A percentile compares a stretch with the other conserved stretches of the same genome.
Evolutionary conservation across 1,140 invertebrate genomes (phyloP).

Genomic region (Holotrichia oblita): DNA sequence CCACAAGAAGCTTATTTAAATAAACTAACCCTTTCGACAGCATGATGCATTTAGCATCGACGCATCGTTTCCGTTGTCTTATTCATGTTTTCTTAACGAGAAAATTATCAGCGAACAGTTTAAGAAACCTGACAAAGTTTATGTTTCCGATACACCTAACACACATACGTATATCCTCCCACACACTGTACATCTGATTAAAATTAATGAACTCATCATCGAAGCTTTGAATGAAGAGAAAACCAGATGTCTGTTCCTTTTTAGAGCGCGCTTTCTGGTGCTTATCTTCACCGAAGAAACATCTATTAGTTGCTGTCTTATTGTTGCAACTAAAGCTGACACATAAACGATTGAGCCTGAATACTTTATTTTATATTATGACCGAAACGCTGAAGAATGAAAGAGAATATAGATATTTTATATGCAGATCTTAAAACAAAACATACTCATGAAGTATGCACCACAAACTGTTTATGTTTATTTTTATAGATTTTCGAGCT

Average conservation of each 20-base stretch:
- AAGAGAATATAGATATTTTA: not conserved
- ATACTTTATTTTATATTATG: not conserved
- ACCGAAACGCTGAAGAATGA: not conserved
- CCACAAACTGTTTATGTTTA: not conserved
- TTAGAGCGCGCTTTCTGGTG: not conserved
- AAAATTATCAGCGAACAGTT: not conserved
- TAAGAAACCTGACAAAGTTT: constrained; percentile 11
- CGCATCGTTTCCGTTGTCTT: not conserved
- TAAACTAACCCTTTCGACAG: not conserved
- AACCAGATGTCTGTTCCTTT: not conserved
- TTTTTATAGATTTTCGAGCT: not conserved
- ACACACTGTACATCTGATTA: not conserved
- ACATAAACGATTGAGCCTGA: not conserved
- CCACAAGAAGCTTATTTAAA: constrained; percentile 13
- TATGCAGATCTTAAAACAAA: not conserved
- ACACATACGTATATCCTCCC: not conserved
- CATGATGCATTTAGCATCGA: not conserved
- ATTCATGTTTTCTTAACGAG: constrained; percentile 10
- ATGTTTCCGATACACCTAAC: not conserved
- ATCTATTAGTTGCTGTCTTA: not conserved
- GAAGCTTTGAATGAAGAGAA: constrained; percentile 5
- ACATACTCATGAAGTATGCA: not conserved
- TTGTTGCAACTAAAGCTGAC: not conserved
- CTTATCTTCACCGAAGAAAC: not conserved
- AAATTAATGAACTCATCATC: constrained; percentile 17